Conservation (phyloP, 2,888 invertebrate genomes). For the Calliphora vomitoria region DNA sequence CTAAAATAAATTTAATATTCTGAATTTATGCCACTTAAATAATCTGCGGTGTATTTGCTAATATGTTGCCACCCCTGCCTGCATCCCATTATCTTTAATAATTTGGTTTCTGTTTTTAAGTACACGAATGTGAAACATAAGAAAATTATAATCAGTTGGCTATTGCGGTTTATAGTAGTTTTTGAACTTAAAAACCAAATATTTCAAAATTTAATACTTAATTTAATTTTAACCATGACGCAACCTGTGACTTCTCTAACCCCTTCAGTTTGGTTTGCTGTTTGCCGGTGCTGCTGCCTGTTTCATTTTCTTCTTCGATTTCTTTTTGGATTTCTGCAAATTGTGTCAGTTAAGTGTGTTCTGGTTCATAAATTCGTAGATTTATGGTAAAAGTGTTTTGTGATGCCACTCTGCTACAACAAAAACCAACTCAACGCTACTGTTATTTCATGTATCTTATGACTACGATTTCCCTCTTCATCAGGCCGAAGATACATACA, state of each 20-base stretch:
- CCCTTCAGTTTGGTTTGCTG: conserved; percentile 35
- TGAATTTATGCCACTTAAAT: conserved; percentile 2
- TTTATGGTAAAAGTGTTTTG: conserved; percentile 73
- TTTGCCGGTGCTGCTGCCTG: conserved; percentile 35
- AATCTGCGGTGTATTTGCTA: conserved; percentile 3
- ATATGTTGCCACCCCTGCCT: neutral
- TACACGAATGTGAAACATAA: neutral
- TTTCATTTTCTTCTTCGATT: conserved; percentile 61
- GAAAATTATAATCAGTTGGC: conserved; percentile 43
- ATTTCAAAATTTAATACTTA: conserved; percentile 63
- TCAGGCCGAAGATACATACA: conserved; percentile 16
- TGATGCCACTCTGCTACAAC: conserved; percentile 60
- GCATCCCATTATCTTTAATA: neutral
- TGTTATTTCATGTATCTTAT: conserved; percentile 46
- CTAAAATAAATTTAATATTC: conserved; percentile 24
- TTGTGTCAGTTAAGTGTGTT: conserved; percentile 74
- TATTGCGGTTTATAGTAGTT: conserved; percentile 46
- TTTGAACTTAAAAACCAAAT: conserved; percentile 41
- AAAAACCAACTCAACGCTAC: conserved; percentile 63
- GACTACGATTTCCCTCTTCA: conserved; percentile 3
- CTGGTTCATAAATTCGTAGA: conserved; percentile 74
- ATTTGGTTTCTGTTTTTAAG: neutral
- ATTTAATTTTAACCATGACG: conserved; percentile 57
- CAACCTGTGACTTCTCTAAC: conserved; percentile 60
- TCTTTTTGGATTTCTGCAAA: conserved; percentile 67